Conservation (phyloP, 53 echinoderm and acorn worm species). For the Actinopyga echinites region DNA sequence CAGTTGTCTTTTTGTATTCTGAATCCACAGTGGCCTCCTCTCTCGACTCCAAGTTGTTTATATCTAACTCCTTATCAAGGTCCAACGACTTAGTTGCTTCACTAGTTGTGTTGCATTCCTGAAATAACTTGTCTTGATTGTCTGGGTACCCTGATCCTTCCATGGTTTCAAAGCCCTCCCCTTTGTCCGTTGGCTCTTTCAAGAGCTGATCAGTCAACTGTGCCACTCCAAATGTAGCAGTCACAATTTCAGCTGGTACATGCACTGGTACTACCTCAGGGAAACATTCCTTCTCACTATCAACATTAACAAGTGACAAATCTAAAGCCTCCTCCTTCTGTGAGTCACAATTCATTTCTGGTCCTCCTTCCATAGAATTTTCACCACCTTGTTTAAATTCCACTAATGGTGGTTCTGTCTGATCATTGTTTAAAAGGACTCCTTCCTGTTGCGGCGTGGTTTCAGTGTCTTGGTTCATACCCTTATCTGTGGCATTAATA, state of each 20-base stretch:
- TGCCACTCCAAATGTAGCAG: not conserved
- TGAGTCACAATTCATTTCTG: not conserved
- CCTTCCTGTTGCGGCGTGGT: no score
- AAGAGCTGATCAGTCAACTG: not conserved
- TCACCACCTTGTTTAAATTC: not conserved
- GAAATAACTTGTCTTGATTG: conserved; percentile 1
- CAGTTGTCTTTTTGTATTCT: not conserved
- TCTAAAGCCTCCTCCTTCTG: not conserved
- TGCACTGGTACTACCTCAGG: not conserved
- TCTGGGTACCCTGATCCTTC: not conserved
- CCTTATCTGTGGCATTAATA: conserved; percentile 18
- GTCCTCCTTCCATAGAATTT: not conserved
- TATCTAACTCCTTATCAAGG: conserved; percentile 12
- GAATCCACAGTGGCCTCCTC: not conserved
- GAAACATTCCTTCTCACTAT: conserved; percentile 8
- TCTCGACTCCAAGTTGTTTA: not conserved
- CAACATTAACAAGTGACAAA: no score
- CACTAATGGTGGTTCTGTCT: not conserved
- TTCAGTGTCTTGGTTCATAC: not conserved
- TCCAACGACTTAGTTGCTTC: not conserved
- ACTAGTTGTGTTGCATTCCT: conserved; percentile 10
- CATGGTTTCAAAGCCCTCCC: conserved; percentile 17
- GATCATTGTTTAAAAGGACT: not conserved
- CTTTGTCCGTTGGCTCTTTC: conserved; percentile 24
- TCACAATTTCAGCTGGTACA: not conserved